phyloP scores from a whole-genome alignment of 1,140 invertebrate genomes.

The Lineus longissimus region DNA sequence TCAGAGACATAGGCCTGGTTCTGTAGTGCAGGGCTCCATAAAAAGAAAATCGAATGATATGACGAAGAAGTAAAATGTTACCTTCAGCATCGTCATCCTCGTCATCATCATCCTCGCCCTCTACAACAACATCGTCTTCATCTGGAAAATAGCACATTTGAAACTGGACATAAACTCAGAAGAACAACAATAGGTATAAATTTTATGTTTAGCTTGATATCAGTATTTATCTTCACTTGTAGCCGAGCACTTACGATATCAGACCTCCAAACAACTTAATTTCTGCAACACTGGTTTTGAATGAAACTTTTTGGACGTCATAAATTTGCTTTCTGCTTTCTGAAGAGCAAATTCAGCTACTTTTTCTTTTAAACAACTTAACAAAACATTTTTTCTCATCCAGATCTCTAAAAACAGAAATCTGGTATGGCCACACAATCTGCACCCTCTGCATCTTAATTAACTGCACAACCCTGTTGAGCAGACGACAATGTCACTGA shows the following conservation, averaged over 20 bases:
- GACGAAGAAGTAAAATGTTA: too few relatives aligned
- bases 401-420: not conserved
- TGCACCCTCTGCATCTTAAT: not conserved
- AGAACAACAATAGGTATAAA: not conserved
- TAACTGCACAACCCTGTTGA: constrained; percentile 28
- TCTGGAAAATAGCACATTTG: not conserved
- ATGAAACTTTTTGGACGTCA: too few relatives aligned
- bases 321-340: too few relatives aligned
- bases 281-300: too few relatives aligned
- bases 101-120: constrained; percentile 10
- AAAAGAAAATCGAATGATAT: too few relatives aligned
- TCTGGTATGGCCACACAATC: not conserved
- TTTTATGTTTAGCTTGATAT: not conserved
- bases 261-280: too few relatives aligned
- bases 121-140: constrained; percentile 21
- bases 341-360: too few relatives aligned
- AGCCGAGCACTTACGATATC: too few relatives aligned
- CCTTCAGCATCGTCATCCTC: constrained; percentile 20
- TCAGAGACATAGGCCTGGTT: too few relatives aligned
- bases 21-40: too few relatives aligned
- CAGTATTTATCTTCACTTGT: not conserved
- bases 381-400: too few relatives aligned
- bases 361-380: too few relatives aligned
- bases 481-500: constrained; percentile 6
- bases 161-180: not conserved